Conservation (phyloP, 2,113 vertebrate species). For the Corythaeola cristata region DNA sequence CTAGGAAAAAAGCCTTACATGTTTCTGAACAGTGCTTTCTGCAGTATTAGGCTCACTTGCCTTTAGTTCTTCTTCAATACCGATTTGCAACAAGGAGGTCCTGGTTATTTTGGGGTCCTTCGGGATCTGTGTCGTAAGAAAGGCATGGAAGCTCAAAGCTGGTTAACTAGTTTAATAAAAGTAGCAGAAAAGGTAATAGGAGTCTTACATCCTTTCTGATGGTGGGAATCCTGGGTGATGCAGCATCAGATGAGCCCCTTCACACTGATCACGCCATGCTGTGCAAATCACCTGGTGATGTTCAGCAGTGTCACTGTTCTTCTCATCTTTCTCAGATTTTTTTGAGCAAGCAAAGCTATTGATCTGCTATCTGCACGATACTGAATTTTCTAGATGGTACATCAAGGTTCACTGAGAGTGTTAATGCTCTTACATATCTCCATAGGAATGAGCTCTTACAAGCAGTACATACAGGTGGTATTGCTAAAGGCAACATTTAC, state of each 20-base stretch:
- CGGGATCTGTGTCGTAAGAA: not conserved
- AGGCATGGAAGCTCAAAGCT: not conserved
- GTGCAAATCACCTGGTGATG: not conserved
- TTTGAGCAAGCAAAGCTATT: not conserved
- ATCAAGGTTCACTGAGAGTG: not conserved
- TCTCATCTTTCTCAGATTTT: not conserved
- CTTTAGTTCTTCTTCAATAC: not conserved
- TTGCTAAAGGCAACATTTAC: not conserved
- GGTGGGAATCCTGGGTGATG: not conserved
- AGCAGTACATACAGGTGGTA: accelerated
- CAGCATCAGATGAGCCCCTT: not conserved
- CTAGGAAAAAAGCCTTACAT: not conserved
- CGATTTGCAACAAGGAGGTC: not conserved
- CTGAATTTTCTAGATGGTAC: not conserved
- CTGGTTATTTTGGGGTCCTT: not conserved
- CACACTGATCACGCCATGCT: accelerated
- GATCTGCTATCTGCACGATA: not conserved
- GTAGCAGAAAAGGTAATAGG: not conserved
- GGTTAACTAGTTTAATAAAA: not conserved
- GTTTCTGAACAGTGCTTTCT: not conserved
- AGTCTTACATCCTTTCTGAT: not conserved
- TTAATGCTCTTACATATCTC: not conserved
- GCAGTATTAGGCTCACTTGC: not conserved
- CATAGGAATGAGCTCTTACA: not conserved
- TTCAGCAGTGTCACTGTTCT: not conserved